Evolutionary conservation across 2,797 vertebrate species (phyloP), one percentile per base, ranked within the genome.

Genomic region (Aldrovandia affinis): DNA sequence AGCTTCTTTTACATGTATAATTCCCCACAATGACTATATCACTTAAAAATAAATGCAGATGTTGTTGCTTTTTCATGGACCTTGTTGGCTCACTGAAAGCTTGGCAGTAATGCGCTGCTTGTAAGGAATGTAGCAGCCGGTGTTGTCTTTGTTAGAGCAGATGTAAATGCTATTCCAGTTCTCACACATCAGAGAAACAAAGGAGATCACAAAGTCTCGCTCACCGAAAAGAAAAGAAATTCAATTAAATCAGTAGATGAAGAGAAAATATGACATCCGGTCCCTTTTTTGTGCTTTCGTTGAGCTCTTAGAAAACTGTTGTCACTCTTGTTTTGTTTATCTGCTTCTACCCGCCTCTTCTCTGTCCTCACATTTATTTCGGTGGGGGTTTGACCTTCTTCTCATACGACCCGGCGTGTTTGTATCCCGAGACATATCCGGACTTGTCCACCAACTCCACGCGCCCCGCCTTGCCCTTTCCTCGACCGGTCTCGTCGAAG

Each of bases 351-450:
- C 83, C 42, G 4, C 82, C 52, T 15, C 86, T 88, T 86, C 87
- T 25, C 52, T 63, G 20, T 44, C 84, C 87, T 95, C 91, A 95
- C 93, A 94, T 89, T 47, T 93, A 94, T 89, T 95, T 95, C 65
- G 85, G 84, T 22, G 78, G 88, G 39, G 92, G 89, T 90, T 94
- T 95, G 79, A 97, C 95, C 93, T 99, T 99, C 93, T 98, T 97
- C 92, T 98, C 96, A 0, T 99, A 99, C 0, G 97, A 94, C 89
- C 98, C 98, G 8, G 94, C 95, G 14, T 98, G 97, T 92, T 98
- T 99, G 94, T 99, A 99, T 89, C 98, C 97, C 0, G 97, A 95
- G 88, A 99, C 98, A 3, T 99, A 99, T 90, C 98, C 98, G 0
- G 97, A 98, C 25, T 93, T 94, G 88, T 99, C 97, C 87, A 97